Conservation (phyloP, 1,140 invertebrate genomes). For the Brachionus calyciflorus region DNA sequence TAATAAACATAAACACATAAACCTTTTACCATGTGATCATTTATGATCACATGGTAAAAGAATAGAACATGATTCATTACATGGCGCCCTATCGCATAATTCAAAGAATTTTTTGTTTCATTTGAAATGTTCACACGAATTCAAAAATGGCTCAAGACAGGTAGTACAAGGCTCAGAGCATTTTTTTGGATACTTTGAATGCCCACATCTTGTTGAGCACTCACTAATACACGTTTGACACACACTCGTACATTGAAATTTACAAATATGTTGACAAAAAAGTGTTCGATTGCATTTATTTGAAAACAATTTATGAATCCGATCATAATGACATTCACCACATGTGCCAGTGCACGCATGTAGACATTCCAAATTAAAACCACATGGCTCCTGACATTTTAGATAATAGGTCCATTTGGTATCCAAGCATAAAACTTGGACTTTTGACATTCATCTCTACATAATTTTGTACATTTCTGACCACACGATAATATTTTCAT, state of each 20-base stretch:
- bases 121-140: constrained; percentile 62
- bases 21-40: no score
- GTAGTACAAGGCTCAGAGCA: constrained; percentile 67
- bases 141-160: constrained; percentile 63
- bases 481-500: constrained; percentile 47
- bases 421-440: not conserved
- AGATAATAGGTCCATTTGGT: constrained; percentile 43
- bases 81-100: constrained; percentile 64
- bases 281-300: constrained; percentile 48
- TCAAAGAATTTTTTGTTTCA: constrained; percentile 66
- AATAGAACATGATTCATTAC: constrained; percentile 55
- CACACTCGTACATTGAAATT: constrained; percentile 48
- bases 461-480: constrained; percentile 48
- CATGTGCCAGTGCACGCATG: constrained; percentile 67
- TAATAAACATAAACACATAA: no score
- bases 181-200: constrained; percentile 62
- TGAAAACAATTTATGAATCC: constrained; percentile 64
- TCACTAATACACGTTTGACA: constrained; percentile 67
- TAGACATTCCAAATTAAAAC: constrained; percentile 61
- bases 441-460: constrained; percentile 16
- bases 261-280: not conserved
- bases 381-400: constrained; percentile 52
- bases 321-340: constrained; percentile 65
- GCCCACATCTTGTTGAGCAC: constrained; percentile 65
- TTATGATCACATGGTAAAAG: constrained; percentile 65